Base-by-base conservation (phyloP, 1,140 invertebrate genomes). In the Brachionus asplanchnoidis region DNA sequence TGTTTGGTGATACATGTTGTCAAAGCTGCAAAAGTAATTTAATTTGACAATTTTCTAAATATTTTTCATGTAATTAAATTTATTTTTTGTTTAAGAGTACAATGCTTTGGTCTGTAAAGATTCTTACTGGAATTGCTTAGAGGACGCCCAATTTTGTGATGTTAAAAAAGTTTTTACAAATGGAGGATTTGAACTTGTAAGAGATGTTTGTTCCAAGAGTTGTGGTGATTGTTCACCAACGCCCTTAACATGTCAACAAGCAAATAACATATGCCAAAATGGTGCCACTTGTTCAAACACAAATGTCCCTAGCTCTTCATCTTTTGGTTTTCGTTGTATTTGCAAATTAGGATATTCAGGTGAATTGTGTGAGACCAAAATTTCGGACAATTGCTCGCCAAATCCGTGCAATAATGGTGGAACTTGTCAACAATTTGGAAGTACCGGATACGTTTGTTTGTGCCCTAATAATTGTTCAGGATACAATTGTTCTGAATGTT, bases 291-390 rank as follows among this genome's bases (percentile, higher is more conserved):
- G 88, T 86, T 14, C 80, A 26, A 65, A 65, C 26, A 40, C 14
- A 1, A 65, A 44, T 42, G 77, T 53, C 2, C 9, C 20, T 56
- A 9, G 2, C 23, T 12, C 3, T 40, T 50, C 42, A 2, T 23
- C 11, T 4, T 60, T 80, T 80, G 44, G 44, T 8, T 83, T 83
- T 70, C 96, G 95, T 0, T 89, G 88, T 68, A 5, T 73, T 14
- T 89, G 88, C 82, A 85, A 86, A n/a, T 84, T 86, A 28, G 87
- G 87, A 50, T 86, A 85, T 70, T 87, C 87, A 84, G 88, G 88
- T n/a, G 26, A 42, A 28, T 77, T 87, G 20, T 87, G 86, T 84
- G 86, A 86, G 70, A 86, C 94, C 26, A 98, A 56, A 80, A 50
- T 36, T 60, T 32, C 46, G 9, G 44, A 85, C 44, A 60, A 42